Base-by-base conservation (phyloP, 1,140 invertebrate genomes). In the Heliothis virescens region DNA sequence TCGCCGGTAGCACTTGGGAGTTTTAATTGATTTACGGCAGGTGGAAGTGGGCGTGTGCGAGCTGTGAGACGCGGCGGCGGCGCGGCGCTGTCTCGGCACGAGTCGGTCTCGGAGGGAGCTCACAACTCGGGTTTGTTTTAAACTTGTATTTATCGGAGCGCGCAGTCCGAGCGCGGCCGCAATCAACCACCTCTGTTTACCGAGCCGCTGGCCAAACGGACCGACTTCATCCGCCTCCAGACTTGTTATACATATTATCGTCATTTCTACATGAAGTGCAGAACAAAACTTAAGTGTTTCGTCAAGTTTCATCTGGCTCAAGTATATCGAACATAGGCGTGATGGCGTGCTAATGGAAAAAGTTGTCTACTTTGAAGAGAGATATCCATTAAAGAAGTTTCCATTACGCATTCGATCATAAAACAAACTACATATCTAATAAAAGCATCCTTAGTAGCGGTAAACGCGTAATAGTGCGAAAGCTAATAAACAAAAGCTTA, bases 11-110 rank as follows among this genome's bases (percentile, higher is more conserved):
- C 82, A 85, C 82, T 89, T 83, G 83, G 82, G 83, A 87, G 83
- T 87, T 91, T 89, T 89, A 90, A 90, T 91, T 91, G 87, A 90
- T 90, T 87, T 90, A 88, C 83, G 71, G 83, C 79, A 87, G 82
- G 82, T 86, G 80, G 84, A 82, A 84, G 82, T 84, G 75, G 83
- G 47, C 34, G 81, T 73, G 71, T 57, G 11, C 48, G 55, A 47
- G 16, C 59, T 50, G 60, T 26, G 72, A 69, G 26, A 41, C 59
- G 59, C n/a, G n/a, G 15, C 34, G 21, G 60, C 50, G 79, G 79
- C 81, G 52, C 71, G 71, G 69, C 69, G 78, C 74, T 75, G 78
- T 62, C 41, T 55, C 5, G 47, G 50, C 29, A 16, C 62, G 57
- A 29, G 48, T 47, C 63, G 74, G 18, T 76, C 59, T 81, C 47